Base-by-base conservation (phyloP, 2,888 invertebrate species). In the Eupithecia centaureata region DNA sequence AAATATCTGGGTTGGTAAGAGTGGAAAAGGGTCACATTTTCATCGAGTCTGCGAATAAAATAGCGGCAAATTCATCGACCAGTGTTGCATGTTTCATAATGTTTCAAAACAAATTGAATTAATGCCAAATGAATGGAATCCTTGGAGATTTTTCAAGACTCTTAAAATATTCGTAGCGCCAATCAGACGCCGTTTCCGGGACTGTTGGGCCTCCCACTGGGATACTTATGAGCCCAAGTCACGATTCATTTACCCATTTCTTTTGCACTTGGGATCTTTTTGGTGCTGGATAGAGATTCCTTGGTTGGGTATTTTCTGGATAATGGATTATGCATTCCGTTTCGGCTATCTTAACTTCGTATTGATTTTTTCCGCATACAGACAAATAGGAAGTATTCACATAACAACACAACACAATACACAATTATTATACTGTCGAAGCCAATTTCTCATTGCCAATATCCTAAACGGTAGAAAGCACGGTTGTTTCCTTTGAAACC, bases 231-330 rank as follows among this genome's bases (percentile, higher is more conserved):
- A 76, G 75, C 71, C 70, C 72, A 68, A 78, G 79, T 77, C 78
- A 83, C 82, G 85, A 82, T 81, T 83, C 81, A 84, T 86, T 86
- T 81, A 82, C 76, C 80, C 80, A 81, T 84, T 82, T 77, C 79
- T 73, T 74, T 74, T 38, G 51, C 51, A 63, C 35, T 68, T 59
- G 18, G 52, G 58, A 54, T 65, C 28, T 57, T 57, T 57, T 57
- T 33, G 18, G 30, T 57, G 22, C 27, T 60, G 30, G 28, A 60
- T 35, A 56, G n/a, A 56, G 30, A 56, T 56, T 56, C 28, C 4
- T 30, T n/a, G 54, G 28, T 28, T 30, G 4, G n/a, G 30, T 54
- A 28, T 30, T 28, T n/a, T 54, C 30, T 54, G n/a, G 27, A 28
- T 28, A 56, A 30, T 30, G 28, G 54, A 22, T 47, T 47, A 22